These are phyloP conservation scores for Lycodopsis pacificus DNA, from an alignment of 2,797 vertebrate genomes.

Conservation along the genomic window DNA sequence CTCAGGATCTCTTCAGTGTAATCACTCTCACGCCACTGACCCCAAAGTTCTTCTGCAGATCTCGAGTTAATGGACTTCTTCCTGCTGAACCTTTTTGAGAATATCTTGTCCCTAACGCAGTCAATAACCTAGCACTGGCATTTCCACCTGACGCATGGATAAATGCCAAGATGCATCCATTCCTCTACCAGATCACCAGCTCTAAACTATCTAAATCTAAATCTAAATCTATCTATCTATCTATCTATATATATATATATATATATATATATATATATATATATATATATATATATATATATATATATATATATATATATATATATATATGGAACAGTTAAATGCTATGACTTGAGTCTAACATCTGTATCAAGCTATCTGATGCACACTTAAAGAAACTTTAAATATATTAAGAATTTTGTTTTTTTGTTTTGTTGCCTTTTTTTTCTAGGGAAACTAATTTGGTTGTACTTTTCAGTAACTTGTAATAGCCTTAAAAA, in stretches of 20 bases:
- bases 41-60: slow-evolving; percentile 36
- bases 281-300: no score
- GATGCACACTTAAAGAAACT: neutral
- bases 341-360: neutral
- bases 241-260: no score
- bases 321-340: no score
- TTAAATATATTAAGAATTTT: neutral
- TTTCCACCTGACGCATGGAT: slow-evolving; percentile 45
- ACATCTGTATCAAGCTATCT: slow-evolving; percentile 37
- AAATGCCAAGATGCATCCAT: slow-evolving; percentile 24
- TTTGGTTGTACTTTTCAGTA: neutral
- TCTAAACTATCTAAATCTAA: no score
- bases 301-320: no score
- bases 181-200: slow-evolving; percentile 2
- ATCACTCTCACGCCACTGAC: slow-evolving; percentile 46
- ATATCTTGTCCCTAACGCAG: slow-evolving; percentile 12
- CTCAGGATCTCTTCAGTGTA: slow-evolving; percentile 33
- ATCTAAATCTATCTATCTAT: no score
- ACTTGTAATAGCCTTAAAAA: neutral
- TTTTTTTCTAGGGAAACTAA: neutral
- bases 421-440: neutral
- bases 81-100: slow-evolving; percentile 12
- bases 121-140: slow-evolving; percentile 38
- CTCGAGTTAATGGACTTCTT: slow-evolving; percentile 46
- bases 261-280: no score